phyloP scores from a whole-genome alignment of 2,888 invertebrate species.

The Punctoribates punctum region DNA sequence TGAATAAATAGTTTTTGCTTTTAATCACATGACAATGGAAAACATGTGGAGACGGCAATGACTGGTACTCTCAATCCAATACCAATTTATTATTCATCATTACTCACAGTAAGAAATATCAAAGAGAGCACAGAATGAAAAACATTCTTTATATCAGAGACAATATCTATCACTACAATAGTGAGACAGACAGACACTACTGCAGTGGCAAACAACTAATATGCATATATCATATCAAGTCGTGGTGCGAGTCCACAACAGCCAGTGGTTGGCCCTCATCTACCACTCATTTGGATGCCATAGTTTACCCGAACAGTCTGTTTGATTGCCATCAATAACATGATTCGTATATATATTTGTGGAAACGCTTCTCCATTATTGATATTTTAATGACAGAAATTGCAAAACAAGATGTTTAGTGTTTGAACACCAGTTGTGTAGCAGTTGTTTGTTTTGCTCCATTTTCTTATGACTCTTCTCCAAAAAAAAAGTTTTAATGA shows the following conservation, averaged over 20 bases:
- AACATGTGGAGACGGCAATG: slow-evolving; percentile 34
- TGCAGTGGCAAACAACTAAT: not conserved
- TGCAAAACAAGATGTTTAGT: slow-evolving; percentile 25
- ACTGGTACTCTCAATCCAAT: slow-evolving; percentile 30
- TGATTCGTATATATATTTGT: slow-evolving; percentile 5
- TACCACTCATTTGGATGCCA: slow-evolving; percentile 1
- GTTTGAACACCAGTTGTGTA: slow-evolving; percentile 35
- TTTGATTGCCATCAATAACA: not conserved
- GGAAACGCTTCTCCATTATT: slow-evolving; percentile 28
- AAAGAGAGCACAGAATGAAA: not conserved
- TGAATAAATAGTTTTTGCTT: slow-evolving; percentile 34
- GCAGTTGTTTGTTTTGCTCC: slow-evolving; percentile 11
- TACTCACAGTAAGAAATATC: not conserved
- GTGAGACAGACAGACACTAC: not conserved
- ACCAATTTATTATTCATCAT: slow-evolving; percentile 38
- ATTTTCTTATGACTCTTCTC: slow-evolving; percentile 34
- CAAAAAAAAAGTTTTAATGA: slow-evolving; percentile 15
- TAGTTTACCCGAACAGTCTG: not conserved
- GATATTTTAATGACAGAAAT: slow-evolving; percentile 32
- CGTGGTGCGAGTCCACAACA: not conserved
- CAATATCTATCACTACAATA: not conserved
- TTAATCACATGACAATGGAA: slow-evolving; percentile 30
- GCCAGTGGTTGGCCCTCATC: not conserved
- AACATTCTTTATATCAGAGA: not conserved
- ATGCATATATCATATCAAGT: slow-evolving; percentile 10